Base-by-base conservation (phyloP, 1,140 invertebrate genomes). In the Macrotrachela quadricornifera region DNA sequence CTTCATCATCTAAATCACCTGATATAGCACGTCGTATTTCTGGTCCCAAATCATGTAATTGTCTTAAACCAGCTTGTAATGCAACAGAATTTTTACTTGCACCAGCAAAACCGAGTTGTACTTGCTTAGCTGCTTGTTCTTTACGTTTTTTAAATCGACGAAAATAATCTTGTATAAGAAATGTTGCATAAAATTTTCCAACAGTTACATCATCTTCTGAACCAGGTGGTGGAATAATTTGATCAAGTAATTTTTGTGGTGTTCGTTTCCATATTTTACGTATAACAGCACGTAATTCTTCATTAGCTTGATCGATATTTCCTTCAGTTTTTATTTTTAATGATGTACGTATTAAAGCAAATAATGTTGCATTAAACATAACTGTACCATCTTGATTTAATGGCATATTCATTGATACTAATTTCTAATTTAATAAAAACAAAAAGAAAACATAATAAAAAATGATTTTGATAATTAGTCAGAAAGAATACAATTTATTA, bases 361-460 rank as follows among this genome's bases (percentile, higher is more conserved):
- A 99, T 14, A 99, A 73, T 0, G 94, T 99, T 0, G 94, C 92
- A 71, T 99, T 99, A 68, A 99, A 99, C 61, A 94, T 79, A 1
- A 99, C 94, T 0, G 94, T 99, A 14, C 94, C 94, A 70, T 99
- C 94, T 57, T 85, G 91, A 64, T 99, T 99, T 41, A 99, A 72
- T 1, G 94, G 94, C 94, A 99, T 99, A 65, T 99, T 99, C 94
- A 99, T 99, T 6, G 90, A 92, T 12, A 99, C 94, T 18, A 99
- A 74, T 59, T 88, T 77, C 79, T 84, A 66, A 30, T 30, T 4
- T 30, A n/a, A n/a, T n/a, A n/a, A n/a, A n/a, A n/a, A n/a, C n/a
- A n/a, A n/a, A n/a, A n/a, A n/a, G n/a, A n/a, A n/a, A n/a, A n/a
- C n/a, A n/a, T n/a, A n/a, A n/a, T n/a, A 17, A 13, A 14, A 12